Evolutionary conservation across 2,888 invertebrate genomes (phyloP).

Genomic region (Teleiodes luculella): DNA sequence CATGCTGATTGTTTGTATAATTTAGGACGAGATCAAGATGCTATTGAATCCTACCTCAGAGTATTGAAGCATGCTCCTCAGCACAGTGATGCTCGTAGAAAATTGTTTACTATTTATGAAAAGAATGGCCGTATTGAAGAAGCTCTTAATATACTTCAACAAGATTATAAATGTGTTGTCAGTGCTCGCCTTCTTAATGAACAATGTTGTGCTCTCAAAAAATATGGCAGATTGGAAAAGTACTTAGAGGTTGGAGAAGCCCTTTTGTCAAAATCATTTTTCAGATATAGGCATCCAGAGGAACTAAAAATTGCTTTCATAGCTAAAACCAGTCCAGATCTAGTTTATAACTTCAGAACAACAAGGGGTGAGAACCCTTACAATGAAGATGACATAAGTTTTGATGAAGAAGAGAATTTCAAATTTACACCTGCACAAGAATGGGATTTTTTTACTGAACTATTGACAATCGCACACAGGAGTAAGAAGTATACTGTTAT

Average conservation of each 20-base stretch:
- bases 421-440: conserved; percentile 80
- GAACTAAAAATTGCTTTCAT: conserved; percentile 61
- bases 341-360: conserved; percentile 56
- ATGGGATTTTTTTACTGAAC: conserved; percentile 82
- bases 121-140: conserved; percentile 85
- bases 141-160: conserved; percentile 88
- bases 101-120: conserved; percentile 88
- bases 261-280: conserved; percentile 86
- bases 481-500: conserved; percentile 81
- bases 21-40: conserved; percentile 84
- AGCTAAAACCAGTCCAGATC: conserved; percentile 49
- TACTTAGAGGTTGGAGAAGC: conserved; percentile 86
- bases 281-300: conserved; percentile 77
- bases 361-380: conserved; percentile 78
- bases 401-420: conserved; percentile 74
- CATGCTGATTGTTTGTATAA: conserved; percentile 92
- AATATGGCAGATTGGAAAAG: conserved; percentile 82
- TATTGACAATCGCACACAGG: conserved; percentile 81
- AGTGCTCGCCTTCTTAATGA: conserved; percentile 88
- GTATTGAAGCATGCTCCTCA: conserved; percentile 91
- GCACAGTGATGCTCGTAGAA: conserved; percentile 90
- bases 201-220: conserved; percentile 85
- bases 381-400: conserved; percentile 77
- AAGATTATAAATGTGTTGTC: conserved; percentile 83
- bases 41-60: conserved; percentile 87